Evolutionary conservation across 2,888 invertebrate genomes (phyloP), one percentile per base, ranked within the genome.

Genomic region (Thereva nobilitata): DNA sequence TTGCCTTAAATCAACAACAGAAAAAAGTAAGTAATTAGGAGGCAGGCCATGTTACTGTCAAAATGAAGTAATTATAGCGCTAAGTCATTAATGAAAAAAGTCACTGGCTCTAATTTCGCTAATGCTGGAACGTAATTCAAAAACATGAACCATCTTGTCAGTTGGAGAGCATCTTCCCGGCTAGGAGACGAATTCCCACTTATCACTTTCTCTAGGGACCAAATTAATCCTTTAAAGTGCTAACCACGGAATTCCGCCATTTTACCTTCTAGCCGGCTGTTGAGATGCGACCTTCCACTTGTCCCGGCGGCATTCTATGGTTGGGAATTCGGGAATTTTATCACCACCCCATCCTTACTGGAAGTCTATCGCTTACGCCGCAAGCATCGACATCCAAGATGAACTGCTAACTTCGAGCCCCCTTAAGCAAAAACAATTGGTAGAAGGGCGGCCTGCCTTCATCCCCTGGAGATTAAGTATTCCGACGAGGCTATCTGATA

Each of bases 191-290:
- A 9, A 37, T 37, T 34, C n/a, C 35, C 44, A 44, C 57, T 65
- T 55, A 64, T 67, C 67, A 56, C 42, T 53, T 53, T 64, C 67
- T 63, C 64, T 8, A 35, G 64, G 59, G 70, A 70, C 66, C 53
- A 66, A 70, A 70, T 70, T 70, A 70, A 68, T 70, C 67, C 70
- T 67, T 70, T 70, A 67, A 70, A 67, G 56, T 70, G 66, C 63
- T 67, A 61, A 67, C 65, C 59, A 67, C 65, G 56, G 66, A 63
- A 44, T 64, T 47, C 10, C 47, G 52, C 53, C 34, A 40, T 44
- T 53, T 54, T 63, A 53, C 45, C 67, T 63, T 63, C 35, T 42
- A 4, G 41, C 52, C 45, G 42, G 53, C 64, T 55, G 47, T 56
- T 49, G 55, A 61, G 64, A 42, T 55, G 52, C 42, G 44, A 50